A percentile compares a stretch with the other conserved stretches of the same genome.
These are phyloP conservation scores for Paraescarpia echinospica DNA, from an alignment of 1,140 invertebrate species.

Conservation along the genomic window DNA sequence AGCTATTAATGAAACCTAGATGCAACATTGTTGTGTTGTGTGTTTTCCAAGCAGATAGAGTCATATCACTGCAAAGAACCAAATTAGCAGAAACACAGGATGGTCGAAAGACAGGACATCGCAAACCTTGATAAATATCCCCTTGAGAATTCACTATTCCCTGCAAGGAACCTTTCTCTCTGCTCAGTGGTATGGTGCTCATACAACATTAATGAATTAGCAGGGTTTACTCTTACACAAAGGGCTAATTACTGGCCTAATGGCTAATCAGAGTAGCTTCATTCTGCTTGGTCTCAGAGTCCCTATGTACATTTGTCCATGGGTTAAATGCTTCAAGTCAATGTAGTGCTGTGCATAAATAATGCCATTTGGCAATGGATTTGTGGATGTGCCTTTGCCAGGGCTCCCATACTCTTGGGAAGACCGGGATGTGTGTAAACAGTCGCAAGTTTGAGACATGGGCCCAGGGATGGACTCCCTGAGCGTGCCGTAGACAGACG, in stretches of 20 bases:
- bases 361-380: background rate
- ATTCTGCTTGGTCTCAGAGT: background rate
- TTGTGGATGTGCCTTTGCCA: background rate
- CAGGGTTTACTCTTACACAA: background rate
- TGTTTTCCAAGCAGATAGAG: background rate
- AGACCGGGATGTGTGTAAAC: background rate
- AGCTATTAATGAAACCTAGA: background rate
- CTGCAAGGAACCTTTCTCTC: background rate
- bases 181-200: too few species aligned
- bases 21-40: background rate
- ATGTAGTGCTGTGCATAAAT: background rate
- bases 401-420: too few species aligned
- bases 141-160: background rate
- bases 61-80: background rate
- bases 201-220: background rate
- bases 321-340: too few species aligned
- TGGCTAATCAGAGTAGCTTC: background rate
- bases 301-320: background rate
- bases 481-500: background rate
- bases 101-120: background rate
- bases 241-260: background rate
- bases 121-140: background rate
- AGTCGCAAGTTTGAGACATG: background rate
- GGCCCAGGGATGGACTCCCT: background rate
- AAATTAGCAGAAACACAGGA: background rate